A percentile compares a stretch with the other conserved stretches of the same genome.
Conservation (phyloP, 1,140 invertebrate species). For the Neotoxoptera formosana region DNA sequence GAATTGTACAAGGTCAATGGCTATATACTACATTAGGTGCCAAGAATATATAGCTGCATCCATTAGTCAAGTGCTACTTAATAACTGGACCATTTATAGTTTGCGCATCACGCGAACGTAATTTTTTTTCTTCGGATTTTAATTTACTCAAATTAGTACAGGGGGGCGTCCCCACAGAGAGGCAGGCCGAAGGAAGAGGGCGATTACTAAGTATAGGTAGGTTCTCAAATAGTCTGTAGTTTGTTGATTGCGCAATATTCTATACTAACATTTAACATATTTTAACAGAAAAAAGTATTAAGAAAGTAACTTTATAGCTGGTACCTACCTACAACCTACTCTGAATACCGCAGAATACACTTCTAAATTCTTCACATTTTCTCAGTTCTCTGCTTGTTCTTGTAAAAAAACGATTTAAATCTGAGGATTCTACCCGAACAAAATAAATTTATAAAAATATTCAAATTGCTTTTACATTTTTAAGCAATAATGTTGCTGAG, state of each 20-base stretch:
- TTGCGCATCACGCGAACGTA: not conserved
- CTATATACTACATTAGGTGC: slow-evolving; percentile 9
- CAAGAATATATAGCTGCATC: not conserved
- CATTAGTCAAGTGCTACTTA: slow-evolving; percentile 55
- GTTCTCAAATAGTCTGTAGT: not conserved
- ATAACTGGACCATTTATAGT: slow-evolving; percentile 37
- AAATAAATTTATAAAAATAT: not conserved
- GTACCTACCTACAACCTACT: not conserved
- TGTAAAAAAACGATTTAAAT: not conserved
- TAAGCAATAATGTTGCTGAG: not conserved
- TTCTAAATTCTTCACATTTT: not conserved
- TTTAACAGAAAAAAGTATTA: not conserved
- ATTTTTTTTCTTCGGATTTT: not conserved
- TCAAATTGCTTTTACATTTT: not conserved
- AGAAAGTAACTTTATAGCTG: not conserved
- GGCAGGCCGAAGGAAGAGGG: not conserved
- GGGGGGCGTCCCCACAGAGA: not conserved
- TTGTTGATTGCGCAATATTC: not conserved
- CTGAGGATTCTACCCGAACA: not conserved
- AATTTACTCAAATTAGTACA: slow-evolving; percentile 2
- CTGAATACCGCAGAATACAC: not conserved
- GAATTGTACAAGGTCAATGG: slow-evolving; percentile 1
- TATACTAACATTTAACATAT: not conserved
- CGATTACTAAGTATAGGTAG: not conserved
- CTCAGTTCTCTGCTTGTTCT: not conserved